Conservation (phyloP, 2,888 invertebrate genomes). For the Agriopis marginaria region DNA sequence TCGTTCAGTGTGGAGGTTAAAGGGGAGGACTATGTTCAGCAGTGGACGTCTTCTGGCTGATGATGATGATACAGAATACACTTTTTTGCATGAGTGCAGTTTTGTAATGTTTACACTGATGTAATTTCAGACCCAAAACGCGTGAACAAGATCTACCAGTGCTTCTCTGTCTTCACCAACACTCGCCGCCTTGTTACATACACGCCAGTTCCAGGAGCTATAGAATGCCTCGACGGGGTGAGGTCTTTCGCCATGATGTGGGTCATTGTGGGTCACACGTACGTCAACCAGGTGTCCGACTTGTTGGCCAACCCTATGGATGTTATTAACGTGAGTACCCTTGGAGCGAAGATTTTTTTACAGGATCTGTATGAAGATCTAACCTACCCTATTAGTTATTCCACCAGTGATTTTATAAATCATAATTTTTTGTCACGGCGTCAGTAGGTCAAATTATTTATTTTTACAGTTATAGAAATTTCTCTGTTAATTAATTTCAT, state of each 20-base stretch:
- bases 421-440: too few relatives aligned
- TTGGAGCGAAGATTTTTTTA: background rate
- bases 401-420: too few relatives aligned
- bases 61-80: too few relatives aligned
- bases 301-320: constrained; percentile 58
- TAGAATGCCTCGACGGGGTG: constrained; percentile 80
- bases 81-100: too few relatives aligned
- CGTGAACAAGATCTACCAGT: constrained; percentile 52
- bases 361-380: too few relatives aligned
- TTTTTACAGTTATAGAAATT: too few relatives aligned
- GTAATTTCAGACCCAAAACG: constrained; percentile 58
- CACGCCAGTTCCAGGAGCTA: constrained; percentile 59
- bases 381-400: too few relatives aligned
- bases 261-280: constrained; percentile 78
- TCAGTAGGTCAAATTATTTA: too few relatives aligned
- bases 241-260: constrained; percentile 79
- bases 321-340: constrained; percentile 52
- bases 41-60: too few relatives aligned
- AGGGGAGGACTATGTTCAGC: too few relatives aligned
- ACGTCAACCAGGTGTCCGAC: constrained; percentile 47
- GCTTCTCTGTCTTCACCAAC: constrained; percentile 74
- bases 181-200: constrained; percentile 70
- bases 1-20: too few relatives aligned
- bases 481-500: too few relatives aligned
- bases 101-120: background rate